A percentile compares a stretch with the other conserved stretches of the same genome.
phyloP scores from a whole-genome alignment of 2,113 vertebrate species.

The Thalassoma bifasciatum region DNA sequence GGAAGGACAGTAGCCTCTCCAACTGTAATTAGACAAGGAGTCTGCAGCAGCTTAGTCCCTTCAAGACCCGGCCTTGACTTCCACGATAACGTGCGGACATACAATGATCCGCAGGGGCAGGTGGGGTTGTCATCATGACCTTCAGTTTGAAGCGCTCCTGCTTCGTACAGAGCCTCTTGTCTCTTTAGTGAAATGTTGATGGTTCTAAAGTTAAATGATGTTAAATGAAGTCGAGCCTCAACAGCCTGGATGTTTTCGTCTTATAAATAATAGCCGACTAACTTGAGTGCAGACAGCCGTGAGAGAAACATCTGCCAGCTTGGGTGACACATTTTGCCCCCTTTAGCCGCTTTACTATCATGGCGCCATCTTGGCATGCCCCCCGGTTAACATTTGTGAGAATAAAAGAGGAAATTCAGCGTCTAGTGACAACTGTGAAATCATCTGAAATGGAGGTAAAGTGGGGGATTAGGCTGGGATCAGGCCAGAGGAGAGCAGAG shows the following conservation, averaged over 20 bases:
- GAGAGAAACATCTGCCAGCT: slow-evolving; percentile 39
- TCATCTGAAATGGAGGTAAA: slow-evolving; percentile 74
- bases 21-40: slow-evolving; percentile 71
- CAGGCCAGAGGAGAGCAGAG: slow-evolving; percentile 51
- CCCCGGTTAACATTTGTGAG: slow-evolving; percentile 56
- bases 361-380: slow-evolving; percentile 64
- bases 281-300: slow-evolving; percentile 40
- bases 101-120: slow-evolving; percentile 76
- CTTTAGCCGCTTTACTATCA: slow-evolving; percentile 37
- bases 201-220: slow-evolving; percentile 60
- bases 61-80: slow-evolving; percentile 47
- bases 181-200: slow-evolving; percentile 72
- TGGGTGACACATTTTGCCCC: slow-evolving; percentile 14
- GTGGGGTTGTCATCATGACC: slow-evolving; percentile 78
- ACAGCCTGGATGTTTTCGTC: slow-evolving; percentile 31
- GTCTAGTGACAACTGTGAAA: slow-evolving; percentile 81
- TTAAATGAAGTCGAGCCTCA: slow-evolving; percentile 36
- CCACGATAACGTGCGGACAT: slow-evolving; percentile 71
- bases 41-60: slow-evolving; percentile 51
- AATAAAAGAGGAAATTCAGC: slow-evolving; percentile 68
- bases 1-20: slow-evolving; percentile 61
- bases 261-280: slow-evolving; percentile 36
- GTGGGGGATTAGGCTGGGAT: slow-evolving; percentile 68
- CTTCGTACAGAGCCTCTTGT: slow-evolving; percentile 56
- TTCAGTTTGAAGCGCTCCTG: slow-evolving; percentile 38